A percentile compares a stretch with the other conserved stretches of the same genome.
These are phyloP conservation scores for Sesamia nonagrioides DNA, from an alignment of 1,140 invertebrate genomes.

Conservation along the genomic window DNA sequence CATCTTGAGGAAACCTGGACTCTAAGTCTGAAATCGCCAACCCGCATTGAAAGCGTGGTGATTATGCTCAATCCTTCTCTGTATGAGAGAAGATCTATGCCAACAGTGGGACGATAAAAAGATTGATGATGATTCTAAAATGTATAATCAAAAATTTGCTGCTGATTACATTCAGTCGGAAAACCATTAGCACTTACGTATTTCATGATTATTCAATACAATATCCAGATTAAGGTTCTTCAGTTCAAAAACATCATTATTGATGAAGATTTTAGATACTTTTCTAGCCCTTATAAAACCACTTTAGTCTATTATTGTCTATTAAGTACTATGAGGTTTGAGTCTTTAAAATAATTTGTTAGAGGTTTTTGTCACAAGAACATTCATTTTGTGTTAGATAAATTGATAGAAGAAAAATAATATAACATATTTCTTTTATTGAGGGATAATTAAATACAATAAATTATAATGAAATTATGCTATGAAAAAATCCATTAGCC, in stretches of 20 bases:
- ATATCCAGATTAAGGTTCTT: not conserved
- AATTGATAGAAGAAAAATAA: not conserved
- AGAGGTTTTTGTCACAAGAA: not conserved
- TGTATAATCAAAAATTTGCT: too few relatives aligned
- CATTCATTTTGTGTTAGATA: not conserved
- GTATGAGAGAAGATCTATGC: too few relatives aligned
- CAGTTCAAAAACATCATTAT: not conserved
- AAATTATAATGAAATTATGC: not conserved
- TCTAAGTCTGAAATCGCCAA: too few relatives aligned
- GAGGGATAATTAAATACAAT: not conserved
- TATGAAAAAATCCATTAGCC: conserved; percentile 5
- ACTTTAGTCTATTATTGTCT: not conserved
- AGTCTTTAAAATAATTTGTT: not conserved
- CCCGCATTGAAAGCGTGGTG: too few relatives aligned
- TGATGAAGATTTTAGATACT: not conserved
- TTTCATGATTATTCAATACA: not conserved
- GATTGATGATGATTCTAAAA: too few relatives aligned
- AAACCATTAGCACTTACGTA: too few relatives aligned
- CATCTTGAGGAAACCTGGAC: too few relatives aligned
- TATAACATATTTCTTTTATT: not conserved
- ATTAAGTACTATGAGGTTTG: not conserved
- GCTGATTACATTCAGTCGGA: too few relatives aligned
- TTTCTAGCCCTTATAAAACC: not conserved
- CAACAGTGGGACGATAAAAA: too few relatives aligned
- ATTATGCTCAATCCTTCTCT: too few relatives aligned